phyloP scores from a whole-genome alignment of 1,140 invertebrate species.

The Leptoteleia sp. region DNA sequence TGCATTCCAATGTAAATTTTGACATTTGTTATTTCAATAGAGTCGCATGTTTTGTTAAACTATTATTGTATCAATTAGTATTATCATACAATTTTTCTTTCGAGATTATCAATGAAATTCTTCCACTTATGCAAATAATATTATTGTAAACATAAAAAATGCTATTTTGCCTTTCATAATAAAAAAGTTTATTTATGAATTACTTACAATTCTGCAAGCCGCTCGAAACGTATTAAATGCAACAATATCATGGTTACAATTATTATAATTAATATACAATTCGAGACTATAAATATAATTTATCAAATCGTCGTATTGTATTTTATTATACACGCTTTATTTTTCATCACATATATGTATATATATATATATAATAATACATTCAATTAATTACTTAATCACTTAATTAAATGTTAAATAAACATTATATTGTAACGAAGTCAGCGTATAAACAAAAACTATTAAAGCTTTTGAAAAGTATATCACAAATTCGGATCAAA shows the following conservation, averaged over 20 bases:
- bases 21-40: slow-evolving; percentile 47
- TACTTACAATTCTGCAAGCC: slow-evolving; percentile 50
- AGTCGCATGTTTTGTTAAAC: slow-evolving; percentile 17
- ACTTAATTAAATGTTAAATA: too few relatives aligned
- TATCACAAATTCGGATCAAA: too few relatives aligned
- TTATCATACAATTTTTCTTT: slow-evolving; percentile 1
- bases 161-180: slow-evolving; percentile 26
- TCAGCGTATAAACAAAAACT: too few relatives aligned
- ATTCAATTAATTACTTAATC: background rate
- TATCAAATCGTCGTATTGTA: slow-evolving; percentile 52
- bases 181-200: slow-evolving; percentile 60
- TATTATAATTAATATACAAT: slow-evolving; percentile 46
- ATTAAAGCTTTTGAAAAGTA: too few relatives aligned
- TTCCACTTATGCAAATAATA: background rate
- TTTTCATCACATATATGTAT: too few relatives aligned
- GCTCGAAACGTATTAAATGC: slow-evolving; percentile 57
- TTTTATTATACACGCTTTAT: slow-evolving; percentile 43
- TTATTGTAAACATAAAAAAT: too few relatives aligned
- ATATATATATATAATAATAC: slow-evolving; percentile 19
- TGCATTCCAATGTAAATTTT: slow-evolving; percentile 29
- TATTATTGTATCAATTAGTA: slow-evolving; percentile 15
- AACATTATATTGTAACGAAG: too few relatives aligned
- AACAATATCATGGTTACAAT: slow-evolving; percentile 56
- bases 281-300: slow-evolving; percentile 57
- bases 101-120: background rate